Evolutionary conservation across 1,140 invertebrate genomes (phyloP).

Genomic region (Drosophila jambulina): DNA sequence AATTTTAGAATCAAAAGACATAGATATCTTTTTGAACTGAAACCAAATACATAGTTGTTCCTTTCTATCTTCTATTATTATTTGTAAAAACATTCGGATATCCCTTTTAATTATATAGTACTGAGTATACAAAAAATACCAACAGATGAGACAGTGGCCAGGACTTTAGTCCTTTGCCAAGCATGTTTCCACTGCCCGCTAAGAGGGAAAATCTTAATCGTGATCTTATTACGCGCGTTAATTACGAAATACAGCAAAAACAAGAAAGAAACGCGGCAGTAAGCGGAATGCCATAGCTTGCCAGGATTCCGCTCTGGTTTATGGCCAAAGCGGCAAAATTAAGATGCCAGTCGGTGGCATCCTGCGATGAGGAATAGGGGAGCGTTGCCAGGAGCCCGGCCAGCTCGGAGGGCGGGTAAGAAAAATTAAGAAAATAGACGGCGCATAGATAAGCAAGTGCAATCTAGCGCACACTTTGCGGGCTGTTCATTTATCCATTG

Average conservation of each 20-base stretch:
- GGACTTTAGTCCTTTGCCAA: conserved; percentile 34
- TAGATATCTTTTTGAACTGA: too few species aligned
- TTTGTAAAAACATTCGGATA: too few species aligned
- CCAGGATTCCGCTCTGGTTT: conserved; percentile 43
- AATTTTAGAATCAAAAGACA: too few species aligned
- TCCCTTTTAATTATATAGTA: neutral
- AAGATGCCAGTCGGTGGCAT: conserved; percentile 47
- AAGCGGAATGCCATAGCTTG: conserved; percentile 17
- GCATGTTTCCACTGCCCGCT: conserved; percentile 15
- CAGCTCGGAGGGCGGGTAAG: conserved; percentile 26
- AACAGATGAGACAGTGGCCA: conserved; percentile 35
- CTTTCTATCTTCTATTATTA: too few species aligned
- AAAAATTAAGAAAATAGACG: conserved; percentile 76
- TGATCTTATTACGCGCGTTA: conserved; percentile 81
- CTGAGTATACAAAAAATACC: neutral
- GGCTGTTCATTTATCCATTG: conserved; percentile 39
- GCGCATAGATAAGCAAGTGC: conserved; percentile 76
- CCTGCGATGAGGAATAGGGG: conserved; percentile 15
- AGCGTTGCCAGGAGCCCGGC: neutral
- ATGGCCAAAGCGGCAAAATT: conserved; percentile 59
- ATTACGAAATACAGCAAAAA: conserved; percentile 66
- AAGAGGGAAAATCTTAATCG: conserved; percentile 68
- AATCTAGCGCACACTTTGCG: conserved; percentile 68
- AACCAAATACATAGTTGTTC: too few species aligned
- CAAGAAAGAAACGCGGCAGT: conserved; percentile 28